phyloP scores from a whole-genome alignment of 2,888 invertebrate species.

The Lagria hirta region DNA sequence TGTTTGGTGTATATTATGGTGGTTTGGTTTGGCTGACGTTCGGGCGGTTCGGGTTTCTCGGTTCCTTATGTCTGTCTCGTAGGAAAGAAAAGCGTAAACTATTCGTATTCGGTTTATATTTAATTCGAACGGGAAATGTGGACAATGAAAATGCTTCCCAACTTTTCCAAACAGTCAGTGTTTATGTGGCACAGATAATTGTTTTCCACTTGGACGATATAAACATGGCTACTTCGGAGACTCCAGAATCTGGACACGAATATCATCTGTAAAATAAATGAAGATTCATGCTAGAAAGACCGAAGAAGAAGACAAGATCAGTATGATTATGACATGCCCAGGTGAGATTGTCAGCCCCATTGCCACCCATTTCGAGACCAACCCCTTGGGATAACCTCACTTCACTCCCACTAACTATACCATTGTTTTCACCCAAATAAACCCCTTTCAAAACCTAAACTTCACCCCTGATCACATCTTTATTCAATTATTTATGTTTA shows the following conservation, averaged over 20 bases:
- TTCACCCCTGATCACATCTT: not conserved
- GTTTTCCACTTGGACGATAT: constrained; percentile 43
- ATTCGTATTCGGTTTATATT: too few relatives aligned
- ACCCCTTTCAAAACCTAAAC: constrained; percentile 1
- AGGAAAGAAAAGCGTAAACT: constrained; percentile 11
- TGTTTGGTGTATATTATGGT: too few relatives aligned
- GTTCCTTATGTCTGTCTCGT: constrained; percentile 17
- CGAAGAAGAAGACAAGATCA: constrained; percentile 29
- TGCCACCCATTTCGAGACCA: too few relatives aligned
- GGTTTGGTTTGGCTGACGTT: too few relatives aligned
- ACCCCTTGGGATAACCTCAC: constrained; percentile 28
- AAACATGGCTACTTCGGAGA: constrained; percentile 53
- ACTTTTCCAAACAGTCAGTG: constrained; percentile 25
- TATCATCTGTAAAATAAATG: constrained; percentile 36
- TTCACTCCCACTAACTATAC: constrained; percentile 13
- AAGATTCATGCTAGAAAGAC: constrained; percentile 31
- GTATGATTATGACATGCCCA: constrained; percentile 51
- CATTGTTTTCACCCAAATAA: constrained; percentile 11
- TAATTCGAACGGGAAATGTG: too few relatives aligned
- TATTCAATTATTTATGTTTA: too few relatives aligned
- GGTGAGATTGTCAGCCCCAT: constrained; percentile 40
- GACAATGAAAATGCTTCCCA: too few relatives aligned
- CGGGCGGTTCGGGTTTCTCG: too few relatives aligned
- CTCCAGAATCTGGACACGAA: constrained; percentile 31
- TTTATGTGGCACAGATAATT: constrained; percentile 38